These are phyloP conservation scores for Spongilla lacustris DNA, from an alignment of 37 sponge, comb jelly and placozoan species.

Conservation along the genomic window DNA sequence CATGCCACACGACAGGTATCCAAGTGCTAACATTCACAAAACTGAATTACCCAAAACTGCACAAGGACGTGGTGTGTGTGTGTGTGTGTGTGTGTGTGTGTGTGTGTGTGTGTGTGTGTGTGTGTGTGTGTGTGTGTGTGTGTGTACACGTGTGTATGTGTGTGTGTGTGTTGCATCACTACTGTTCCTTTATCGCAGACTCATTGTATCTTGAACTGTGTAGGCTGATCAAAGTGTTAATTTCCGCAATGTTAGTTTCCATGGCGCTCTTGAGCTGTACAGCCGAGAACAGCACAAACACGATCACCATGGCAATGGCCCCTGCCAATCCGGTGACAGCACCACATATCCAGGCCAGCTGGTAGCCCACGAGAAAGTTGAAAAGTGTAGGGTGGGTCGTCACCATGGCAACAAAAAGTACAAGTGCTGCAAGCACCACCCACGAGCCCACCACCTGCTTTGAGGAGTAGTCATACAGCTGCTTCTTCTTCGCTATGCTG, in stretches of 20 bases:
- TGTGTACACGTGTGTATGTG: no score
- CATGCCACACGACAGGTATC: no score
- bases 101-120: no score
- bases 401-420: background rate
- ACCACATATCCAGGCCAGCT: slow-evolving; percentile 5
- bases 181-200: background rate
- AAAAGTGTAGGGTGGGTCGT: background rate
- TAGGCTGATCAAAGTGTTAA: background rate
- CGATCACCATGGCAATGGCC: background rate
- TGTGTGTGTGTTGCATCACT: background rate
- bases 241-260: slow-evolving; percentile 18
- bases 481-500: background rate
- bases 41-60: no score
- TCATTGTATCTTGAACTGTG: background rate
- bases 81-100: no score
- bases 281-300: background rate
- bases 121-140: no score
- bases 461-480: background rate
- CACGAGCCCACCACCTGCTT: background rate
- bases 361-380: background rate
- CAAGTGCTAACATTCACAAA: no score
- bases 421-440: background rate
- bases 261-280: slow-evolving; percentile 4
- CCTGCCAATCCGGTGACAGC: background rate
- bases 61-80: no score